Percentiles rank a stretch among this genome's conserved stretches.
These are phyloP conservation scores for Lypha dubia DNA, from an alignment of 2,888 invertebrate genomes.

Conservation along the genomic window DNA sequence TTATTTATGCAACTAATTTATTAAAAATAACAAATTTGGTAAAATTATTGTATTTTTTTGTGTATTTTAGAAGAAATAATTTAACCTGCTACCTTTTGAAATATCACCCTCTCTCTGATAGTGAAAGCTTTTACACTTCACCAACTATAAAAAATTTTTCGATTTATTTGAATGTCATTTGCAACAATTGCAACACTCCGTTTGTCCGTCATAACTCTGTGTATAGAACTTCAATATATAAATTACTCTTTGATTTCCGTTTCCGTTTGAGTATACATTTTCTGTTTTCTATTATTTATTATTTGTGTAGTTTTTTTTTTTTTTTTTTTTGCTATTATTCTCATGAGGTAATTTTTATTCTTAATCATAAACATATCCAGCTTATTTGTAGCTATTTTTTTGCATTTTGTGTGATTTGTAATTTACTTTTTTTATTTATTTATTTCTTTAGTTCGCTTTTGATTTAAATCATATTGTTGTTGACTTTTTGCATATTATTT, in stretches of 20 bases:
- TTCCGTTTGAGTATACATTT: constrained; percentile 39
- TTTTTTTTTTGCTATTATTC: no score
- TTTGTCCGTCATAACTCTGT: no score
- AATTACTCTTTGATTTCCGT: constrained; percentile 35
- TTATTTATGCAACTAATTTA: no score
- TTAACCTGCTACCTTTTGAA: not conserved
- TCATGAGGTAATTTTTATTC: not conserved
- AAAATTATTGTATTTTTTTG: no score
- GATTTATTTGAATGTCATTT: not conserved
- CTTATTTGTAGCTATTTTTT: constrained; percentile 33
- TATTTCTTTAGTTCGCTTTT: constrained; percentile 48
- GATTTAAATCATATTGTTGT: constrained; percentile 66
- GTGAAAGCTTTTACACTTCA: no score
- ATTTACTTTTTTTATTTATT: constrained; percentile 21
- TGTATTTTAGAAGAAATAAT: no score
- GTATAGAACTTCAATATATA: not conserved
- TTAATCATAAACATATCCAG: constrained; percentile 4
- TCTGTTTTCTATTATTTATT: constrained; percentile 9
- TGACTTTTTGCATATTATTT: constrained; percentile 36
- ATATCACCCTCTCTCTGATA: no score
- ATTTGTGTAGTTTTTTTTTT: no score
- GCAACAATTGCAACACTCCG: not conserved
- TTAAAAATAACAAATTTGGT: no score
- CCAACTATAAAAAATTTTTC: no score
- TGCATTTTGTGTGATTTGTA: constrained; percentile 52